Conservation (phyloP, 2,797 vertebrate genomes). For the Otolemur crassicaudatus region DNA sequence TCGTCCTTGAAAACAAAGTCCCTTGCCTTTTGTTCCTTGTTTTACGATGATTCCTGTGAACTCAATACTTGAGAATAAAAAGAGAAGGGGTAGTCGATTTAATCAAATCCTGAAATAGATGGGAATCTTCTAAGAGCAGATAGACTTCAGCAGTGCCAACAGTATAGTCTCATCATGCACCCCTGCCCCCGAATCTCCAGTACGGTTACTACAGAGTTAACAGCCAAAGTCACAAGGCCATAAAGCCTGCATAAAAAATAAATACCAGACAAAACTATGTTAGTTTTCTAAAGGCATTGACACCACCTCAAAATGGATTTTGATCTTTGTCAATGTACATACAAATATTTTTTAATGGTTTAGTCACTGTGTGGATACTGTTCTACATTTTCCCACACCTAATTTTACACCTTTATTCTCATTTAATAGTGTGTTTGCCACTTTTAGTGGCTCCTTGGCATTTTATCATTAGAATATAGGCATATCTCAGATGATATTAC, state of each 20-base stretch:
- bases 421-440: not conserved
- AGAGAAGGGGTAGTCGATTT: not conserved
- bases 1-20: not conserved
- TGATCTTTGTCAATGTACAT: not conserved
- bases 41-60: slow-evolving; percentile 28
- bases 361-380: not conserved
- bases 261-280: not conserved
- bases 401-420: not conserved
- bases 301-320: not conserved
- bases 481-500: not conserved
- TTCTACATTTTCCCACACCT: not conserved
- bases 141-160: not conserved
- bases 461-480: not conserved
- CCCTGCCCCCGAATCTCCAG: not conserved
- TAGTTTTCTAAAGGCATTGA: not conserved
- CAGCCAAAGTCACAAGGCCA: not conserved
- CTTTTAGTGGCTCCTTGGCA: not conserved
- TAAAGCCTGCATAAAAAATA: not conserved
- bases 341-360: not conserved
- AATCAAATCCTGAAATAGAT: not conserved
- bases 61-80: not conserved
- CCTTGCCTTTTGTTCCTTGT: slow-evolving; percentile 6
- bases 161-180: not conserved
- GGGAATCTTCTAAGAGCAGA: not conserved
- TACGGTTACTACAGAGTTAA: not conserved